phyloP scores from a whole-genome alignment of 2,888 invertebrate species.

The Hirtodrosophila duncani region DNA sequence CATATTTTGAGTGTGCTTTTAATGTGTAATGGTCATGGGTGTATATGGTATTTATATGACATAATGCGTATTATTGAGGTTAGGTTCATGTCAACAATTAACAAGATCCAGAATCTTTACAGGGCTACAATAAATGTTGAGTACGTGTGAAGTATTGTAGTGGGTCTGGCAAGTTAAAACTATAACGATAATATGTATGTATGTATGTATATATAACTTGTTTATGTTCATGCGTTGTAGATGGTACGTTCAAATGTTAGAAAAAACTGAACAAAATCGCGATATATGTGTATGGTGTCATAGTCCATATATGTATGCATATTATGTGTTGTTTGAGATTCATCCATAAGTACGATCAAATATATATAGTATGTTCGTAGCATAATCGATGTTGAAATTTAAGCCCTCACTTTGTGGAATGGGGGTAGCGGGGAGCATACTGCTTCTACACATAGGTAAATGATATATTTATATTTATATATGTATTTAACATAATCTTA shows the following conservation, averaged over 20 bases:
- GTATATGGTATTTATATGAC: constrained; percentile 2
- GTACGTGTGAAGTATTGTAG: constrained; percentile 29
- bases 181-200: constrained; percentile 55
- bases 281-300: constrained; percentile 17
- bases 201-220: constrained; percentile 11
- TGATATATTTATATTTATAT: constrained; percentile 19
- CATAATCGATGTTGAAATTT: constrained; percentile 44
- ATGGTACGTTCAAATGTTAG: constrained; percentile 5
- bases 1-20: neutral
- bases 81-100: constrained; percentile 60
- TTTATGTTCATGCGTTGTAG: constrained; percentile 7
- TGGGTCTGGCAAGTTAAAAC: constrained; percentile 72
- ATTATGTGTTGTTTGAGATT: constrained; percentile 62
- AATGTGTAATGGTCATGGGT: constrained; percentile 9
- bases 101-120: constrained; percentile 62
- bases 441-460: constrained; percentile 21
- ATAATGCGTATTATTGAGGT: constrained; percentile 31
- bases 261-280: no score
- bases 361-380: constrained; percentile 31
- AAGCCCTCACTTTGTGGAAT: constrained; percentile 29
- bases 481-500: constrained; percentile 49
- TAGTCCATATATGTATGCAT: constrained; percentile 35
- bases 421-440: constrained; percentile 21
- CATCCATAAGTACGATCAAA: constrained; percentile 39
- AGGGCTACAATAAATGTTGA: constrained; percentile 33